Base-by-base conservation (phyloP, 2,797 vertebrate genomes). In the Epinephelus awoara region DNA sequence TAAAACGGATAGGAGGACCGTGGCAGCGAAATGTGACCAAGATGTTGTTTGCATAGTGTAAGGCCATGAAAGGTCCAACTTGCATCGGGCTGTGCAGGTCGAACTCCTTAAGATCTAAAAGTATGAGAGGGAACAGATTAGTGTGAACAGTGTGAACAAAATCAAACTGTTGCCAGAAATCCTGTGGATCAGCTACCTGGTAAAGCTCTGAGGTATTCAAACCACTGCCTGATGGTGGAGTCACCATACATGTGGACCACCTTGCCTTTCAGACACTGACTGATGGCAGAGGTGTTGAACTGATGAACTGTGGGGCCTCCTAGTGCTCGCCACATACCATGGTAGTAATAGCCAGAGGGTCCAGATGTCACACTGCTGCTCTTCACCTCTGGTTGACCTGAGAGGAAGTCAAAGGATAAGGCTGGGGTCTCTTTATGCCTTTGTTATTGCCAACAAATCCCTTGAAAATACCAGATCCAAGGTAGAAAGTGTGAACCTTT, bases 221-320 rank as follows among this genome's bases (percentile, higher is more conserved):
- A 99, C 97, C 96, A 98, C 77, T 99, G 98, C 56, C 98, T 96
- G 81, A 97, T 94, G 57, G 97, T 98, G 66, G 97, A 98, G 85
- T 99, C 97, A 87, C 97, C 97, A 78, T 96, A 97, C 81, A 98
- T 91, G 89, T 97, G 89, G 34, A 99, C 85, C 71, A 94, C 95
- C 95, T 42, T 42, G 40, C 40, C 40, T 76, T 91, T 92, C 81
- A 98, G 95, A 90, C 97, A 99, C 44, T 96, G 92, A 0, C 83
- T 96, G 77, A 97, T 80, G 63, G 94, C 92, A 2, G 96, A 93
- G 52, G 92, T 93, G 73, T 96, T 96, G 83, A 98, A 98, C 77
- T 93, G 96, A 10, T 42, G 40, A 42, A 42, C 40, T 11, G 40
- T 42, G 40, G 40, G 9, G 9, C 40, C 40, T 10, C 11, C 11